These are phyloP conservation scores for Hoplostethus mediterraneus DNA, from an alignment of 2,797 vertebrate genomes.

Conservation along the genomic window DNA sequence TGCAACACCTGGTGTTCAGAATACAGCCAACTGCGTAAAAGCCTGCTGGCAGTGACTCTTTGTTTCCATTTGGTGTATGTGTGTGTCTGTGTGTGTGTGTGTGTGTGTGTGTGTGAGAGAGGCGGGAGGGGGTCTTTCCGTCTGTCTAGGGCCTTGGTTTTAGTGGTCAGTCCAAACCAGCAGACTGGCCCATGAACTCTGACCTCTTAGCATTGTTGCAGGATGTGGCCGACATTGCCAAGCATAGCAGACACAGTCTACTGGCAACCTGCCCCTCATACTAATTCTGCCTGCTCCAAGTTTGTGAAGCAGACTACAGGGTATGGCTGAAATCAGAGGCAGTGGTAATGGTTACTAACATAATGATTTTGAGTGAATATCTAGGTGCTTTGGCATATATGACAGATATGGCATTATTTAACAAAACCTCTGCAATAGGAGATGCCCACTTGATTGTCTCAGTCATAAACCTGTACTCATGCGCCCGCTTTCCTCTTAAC, in stretches of 20 bases:
- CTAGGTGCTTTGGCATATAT: no score
- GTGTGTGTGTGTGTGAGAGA: not conserved
- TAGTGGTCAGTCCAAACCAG: slow-evolving; percentile 37
- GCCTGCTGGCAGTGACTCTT: slow-evolving; percentile 51
- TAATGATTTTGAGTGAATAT: not conserved
- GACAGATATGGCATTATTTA: slow-evolving; percentile 14
- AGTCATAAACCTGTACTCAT: slow-evolving; percentile 23
- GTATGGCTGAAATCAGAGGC: slow-evolving; percentile 9
- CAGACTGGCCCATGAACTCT: slow-evolving; percentile 60
- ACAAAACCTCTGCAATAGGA: slow-evolving; percentile 33
- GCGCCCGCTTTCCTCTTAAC: slow-evolving; percentile 7
- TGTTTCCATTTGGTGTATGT: slow-evolving; percentile 56
- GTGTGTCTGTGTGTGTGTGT: not conserved
- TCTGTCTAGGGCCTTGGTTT: slow-evolving; percentile 23
- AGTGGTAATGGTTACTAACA: not conserved
- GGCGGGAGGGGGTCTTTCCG: no score
- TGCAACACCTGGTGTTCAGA: slow-evolving; percentile 60
- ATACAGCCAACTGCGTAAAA: slow-evolving; percentile 39
- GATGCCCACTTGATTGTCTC: slow-evolving; percentile 33
- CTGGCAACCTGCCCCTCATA: slow-evolving; percentile 60
- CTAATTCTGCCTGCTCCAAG: slow-evolving; percentile 25
- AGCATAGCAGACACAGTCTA: slow-evolving; percentile 68
- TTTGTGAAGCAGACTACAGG: slow-evolving; percentile 33
- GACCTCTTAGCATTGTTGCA: slow-evolving; percentile 60
- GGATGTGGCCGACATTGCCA: slow-evolving; percentile 72